Base-by-base conservation (phyloP, 2,113 vertebrate genomes). In the Rana temporaria region DNA sequence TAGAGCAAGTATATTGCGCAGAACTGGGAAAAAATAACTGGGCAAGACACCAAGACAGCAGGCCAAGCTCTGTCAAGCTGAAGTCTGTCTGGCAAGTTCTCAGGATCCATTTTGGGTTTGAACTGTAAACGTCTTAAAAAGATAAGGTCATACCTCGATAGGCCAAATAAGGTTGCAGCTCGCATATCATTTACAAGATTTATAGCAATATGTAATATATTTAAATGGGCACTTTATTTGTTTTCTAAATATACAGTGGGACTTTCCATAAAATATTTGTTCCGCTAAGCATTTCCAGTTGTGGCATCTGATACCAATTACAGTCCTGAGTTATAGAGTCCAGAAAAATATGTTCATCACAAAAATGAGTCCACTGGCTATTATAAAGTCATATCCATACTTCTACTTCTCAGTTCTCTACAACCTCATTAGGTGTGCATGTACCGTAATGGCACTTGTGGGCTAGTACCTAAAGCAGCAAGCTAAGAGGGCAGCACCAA, bases 31-130 rank as follows among this genome's bases (percentile, higher is more conserved):
- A 62, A 82, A 74, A 82, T 65, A 57, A 52, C 79, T 82, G 69
- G 79, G 79, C 79, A 74, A 22, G 32, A 22, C 42, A 65, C 70
- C 79, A 82, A 82, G 52, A 66, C 48, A n/a, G 60, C 69, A 66
- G 60, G 69, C 69, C 79, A 82, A 82, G 22, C 59, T 18, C 24
- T 74, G 55, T 66, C 62, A 73, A 20, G 59, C 22, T 68, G 64
- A 59, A 60, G 73, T 68, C 59, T 83, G 65, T 76, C 42, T 76
- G 63, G 76, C 64, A n/a, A 34, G 16, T 67, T 26, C 56, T 26
- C 22, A 14, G 26, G 30, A 67, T 17, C 26, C 32, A 32, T 67
- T 70, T 52, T 62, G 66, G 78, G 20, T 42, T 62, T 60, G 57
- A 65, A 80, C 78, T 70, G 22, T 79, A 69, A 67, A 60, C 63